Conservation (phyloP, 2,797 vertebrate species). For the Ceyx erithaca region DNA sequence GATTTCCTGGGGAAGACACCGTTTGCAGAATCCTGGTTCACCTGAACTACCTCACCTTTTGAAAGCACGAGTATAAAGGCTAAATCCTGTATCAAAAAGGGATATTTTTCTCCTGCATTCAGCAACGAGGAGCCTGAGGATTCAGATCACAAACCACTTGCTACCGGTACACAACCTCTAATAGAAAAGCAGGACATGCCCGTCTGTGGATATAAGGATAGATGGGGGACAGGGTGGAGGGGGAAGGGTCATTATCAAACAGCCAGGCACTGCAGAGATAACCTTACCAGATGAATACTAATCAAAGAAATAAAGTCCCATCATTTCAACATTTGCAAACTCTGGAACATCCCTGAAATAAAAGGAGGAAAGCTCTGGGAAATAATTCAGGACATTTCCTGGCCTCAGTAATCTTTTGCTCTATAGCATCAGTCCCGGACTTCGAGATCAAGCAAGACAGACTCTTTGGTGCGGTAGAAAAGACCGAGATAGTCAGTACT, state of each 20-base stretch:
- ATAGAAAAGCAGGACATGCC: not conserved
- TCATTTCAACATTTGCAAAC: constrained; percentile 33
- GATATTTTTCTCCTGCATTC: not conserved
- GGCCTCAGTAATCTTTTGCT: not conserved
- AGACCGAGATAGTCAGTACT: not conserved
- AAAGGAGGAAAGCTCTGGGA: not conserved
- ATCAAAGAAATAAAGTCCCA: constrained; percentile 62
- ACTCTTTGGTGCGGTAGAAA: not conserved
- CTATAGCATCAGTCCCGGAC: not conserved
- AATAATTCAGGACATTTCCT: constrained; percentile 8
- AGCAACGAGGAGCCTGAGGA: not conserved
- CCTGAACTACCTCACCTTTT: constrained; percentile 64
- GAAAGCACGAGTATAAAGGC: constrained; percentile 32
- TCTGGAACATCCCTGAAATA: not conserved
- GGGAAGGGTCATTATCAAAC: constrained; percentile 51
- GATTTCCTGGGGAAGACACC: not conserved
- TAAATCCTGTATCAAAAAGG: not conserved
- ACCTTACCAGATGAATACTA: constrained; percentile 80
- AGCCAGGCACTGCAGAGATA: constrained; percentile 77
- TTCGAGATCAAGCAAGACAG: not conserved
- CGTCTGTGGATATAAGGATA: not conserved
- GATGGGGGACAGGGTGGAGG: not conserved
- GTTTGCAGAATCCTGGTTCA: constrained; percentile 42
- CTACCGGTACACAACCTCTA: not conserved
- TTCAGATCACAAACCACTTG: not conserved